Conservation (phyloP, 2,888 invertebrate species). For the Halictus ligatus region DNA sequence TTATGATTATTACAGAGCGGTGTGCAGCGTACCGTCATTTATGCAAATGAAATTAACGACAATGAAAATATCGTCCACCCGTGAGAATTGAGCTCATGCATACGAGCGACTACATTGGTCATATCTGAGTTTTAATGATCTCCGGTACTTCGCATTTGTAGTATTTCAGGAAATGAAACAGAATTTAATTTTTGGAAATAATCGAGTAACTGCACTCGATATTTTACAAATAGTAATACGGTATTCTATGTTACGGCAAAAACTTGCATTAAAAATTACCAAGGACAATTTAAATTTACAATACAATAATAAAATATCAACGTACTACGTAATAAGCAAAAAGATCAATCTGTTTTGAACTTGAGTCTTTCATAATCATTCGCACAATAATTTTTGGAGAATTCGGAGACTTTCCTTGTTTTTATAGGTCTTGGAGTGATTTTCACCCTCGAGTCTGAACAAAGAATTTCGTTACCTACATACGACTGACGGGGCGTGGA, state of each 20-base stretch:
- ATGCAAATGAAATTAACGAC: conserved; percentile 10
- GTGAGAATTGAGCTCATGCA: neutral
- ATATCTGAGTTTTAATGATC: neutral
- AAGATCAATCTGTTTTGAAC: neutral
- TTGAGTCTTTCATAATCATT: neutral
- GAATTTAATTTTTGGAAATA: neutral
- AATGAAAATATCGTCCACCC: conserved; percentile 9
- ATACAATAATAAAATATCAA: too few species aligned
- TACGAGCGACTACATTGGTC: neutral
- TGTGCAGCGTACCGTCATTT: neutral
- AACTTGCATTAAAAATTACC: neutral
- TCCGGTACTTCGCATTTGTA: neutral
- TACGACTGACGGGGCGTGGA: neutral
- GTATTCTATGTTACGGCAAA: neutral
- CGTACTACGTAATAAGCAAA: neutral
- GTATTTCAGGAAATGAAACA: neutral
- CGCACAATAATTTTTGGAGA: neutral
- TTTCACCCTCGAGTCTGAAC: neutral
- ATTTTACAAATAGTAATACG: neutral
- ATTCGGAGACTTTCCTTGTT: neutral
- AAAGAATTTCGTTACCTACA: neutral
- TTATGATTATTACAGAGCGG: neutral
- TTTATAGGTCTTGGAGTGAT: neutral
- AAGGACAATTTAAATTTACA: too few species aligned
- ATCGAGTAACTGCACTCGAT: neutral